A percentile compares a stretch with the other conserved stretches of the same genome.
Conservation (phyloP, 2,888 invertebrate genomes). For the Camptogramma bilineatum region DNA sequence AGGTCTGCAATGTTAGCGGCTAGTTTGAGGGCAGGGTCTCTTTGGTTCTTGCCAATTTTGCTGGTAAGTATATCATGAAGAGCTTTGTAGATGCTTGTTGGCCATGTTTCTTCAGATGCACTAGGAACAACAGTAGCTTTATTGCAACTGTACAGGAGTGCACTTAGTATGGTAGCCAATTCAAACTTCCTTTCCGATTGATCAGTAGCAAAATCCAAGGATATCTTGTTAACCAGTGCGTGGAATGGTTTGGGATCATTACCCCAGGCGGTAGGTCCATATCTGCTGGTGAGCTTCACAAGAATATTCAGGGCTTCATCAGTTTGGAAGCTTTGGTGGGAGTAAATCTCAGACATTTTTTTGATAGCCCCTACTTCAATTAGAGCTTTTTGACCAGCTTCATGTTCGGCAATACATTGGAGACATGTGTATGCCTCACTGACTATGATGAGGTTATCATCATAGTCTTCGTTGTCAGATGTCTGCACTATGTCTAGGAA, state of each 20-base stretch:
- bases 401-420: constrained; percentile 91
- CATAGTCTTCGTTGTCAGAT: constrained; percentile 93
- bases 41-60: constrained; percentile 94
- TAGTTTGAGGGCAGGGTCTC: constrained; percentile 94
- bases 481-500: constrained; percentile 93
- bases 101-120: constrained; percentile 91
- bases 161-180: constrained; percentile 91
- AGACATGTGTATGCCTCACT: constrained; percentile 94
- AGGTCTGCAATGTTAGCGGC: constrained; percentile 92
- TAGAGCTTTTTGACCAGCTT: constrained; percentile 92
- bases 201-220: constrained; percentile 95
- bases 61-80: constrained; percentile 93
- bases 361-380: constrained; percentile 91
- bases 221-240: constrained; percentile 92
- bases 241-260: constrained; percentile 92
- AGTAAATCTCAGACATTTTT: constrained; percentile 94
- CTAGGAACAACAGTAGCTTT: constrained; percentile 87
- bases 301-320: constrained; percentile 94
- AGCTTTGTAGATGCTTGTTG: constrained; percentile 92
- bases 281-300: constrained; percentile 89
- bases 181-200: constrained; percentile 96
- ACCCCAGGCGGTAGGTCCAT: constrained; percentile 91
- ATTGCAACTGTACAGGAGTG: constrained; percentile 90
- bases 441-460: constrained; percentile 94
- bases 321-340: constrained; percentile 94